Evolutionary conservation across 2,797 vertebrate genomes (phyloP), one percentile per base, ranked within the genome.

Genomic region (Mycteria americana): DNA sequence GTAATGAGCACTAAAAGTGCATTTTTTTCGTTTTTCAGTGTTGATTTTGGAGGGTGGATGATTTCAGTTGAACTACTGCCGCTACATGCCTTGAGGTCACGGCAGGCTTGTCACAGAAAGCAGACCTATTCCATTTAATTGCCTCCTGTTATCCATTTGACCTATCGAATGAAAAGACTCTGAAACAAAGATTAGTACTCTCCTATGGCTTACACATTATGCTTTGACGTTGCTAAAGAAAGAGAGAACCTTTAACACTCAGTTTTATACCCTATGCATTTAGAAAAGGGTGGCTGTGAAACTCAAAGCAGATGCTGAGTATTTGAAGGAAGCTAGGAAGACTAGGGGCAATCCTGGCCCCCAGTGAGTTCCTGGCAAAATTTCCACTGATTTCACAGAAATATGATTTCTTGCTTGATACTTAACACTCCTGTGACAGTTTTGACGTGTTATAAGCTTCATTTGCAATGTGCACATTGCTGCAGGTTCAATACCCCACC

Each of bases 101-200:
- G 54, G 35, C 72, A 77, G 50, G 46, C 45, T 79, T 64, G 64
- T 62, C 88, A 95, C 60, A 94, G 62, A 93, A 94, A 74, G 53
- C 62, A 50, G n/a, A 65, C 31, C 62, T 76, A 33, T 67, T 62
- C 76, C 33, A 41, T 74, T 79, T 46, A 95, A 90, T 87, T 33
- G 17, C 30, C 41, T 93, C 68, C 74, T 63, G 57, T 77, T 81
- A 81, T 51, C n/a, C 33, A 62, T 51, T 95, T 89, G 67, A 91
- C 75, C 79, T 88, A 80, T 59, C 7, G 11, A 51, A 94, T 93
- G 39, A 95, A 96, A 93, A 96, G 43, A 72, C 65, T 89, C 64
- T 88, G 70, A 94, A 95, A 72, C 69, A 94, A 79, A 92, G 82
- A 68, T 63, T 56, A 50, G 48, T 75, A 37, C 35, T 80, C 80